A percentile compares a stretch with the other conserved stretches of the same genome.
phyloP scores from a whole-genome alignment of 2,797 vertebrate genomes.

The Ataeniobius toweri region DNA sequence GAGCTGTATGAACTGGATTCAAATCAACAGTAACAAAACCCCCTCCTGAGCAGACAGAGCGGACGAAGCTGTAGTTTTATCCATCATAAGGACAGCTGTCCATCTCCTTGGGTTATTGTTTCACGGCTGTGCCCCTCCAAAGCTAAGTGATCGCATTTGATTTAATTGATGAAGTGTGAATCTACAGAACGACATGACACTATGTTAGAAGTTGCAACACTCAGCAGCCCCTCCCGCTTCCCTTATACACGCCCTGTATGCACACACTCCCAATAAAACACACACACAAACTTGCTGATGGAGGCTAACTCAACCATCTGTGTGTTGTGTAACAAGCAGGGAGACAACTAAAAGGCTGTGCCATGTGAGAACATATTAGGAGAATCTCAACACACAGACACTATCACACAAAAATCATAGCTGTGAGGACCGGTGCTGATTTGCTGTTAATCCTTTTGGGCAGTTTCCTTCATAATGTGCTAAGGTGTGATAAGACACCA shows the following conservation, averaged over 20 bases:
- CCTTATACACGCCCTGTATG: neutral
- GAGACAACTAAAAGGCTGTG: slow-evolving; percentile 46
- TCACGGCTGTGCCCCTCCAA: slow-evolving; percentile 33
- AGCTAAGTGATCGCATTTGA: slow-evolving; percentile 60
- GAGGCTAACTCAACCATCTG: slow-evolving; percentile 77
- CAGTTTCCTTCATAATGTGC: slow-evolving; percentile 22
- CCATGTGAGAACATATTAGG: slow-evolving; percentile 51
- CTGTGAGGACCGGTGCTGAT: slow-evolving; percentile 37
- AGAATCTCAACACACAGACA: slow-evolving; percentile 11
- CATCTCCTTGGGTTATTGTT: slow-evolving; percentile 43
- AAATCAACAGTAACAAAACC: slow-evolving; percentile 49
- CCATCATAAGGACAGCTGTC: slow-evolving; percentile 23
- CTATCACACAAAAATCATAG: slow-evolving; percentile 23
- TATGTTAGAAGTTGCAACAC: slow-evolving; percentile 48
- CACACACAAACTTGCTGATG: slow-evolving; percentile 58
- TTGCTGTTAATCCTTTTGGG: slow-evolving; percentile 32
- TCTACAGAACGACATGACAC: slow-evolving; percentile 66
- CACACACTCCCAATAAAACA: slow-evolving; percentile 27
- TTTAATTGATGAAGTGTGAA: slow-evolving; percentile 68
- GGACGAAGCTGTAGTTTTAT: slow-evolving; percentile 31
- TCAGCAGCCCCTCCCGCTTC: slow-evolving; percentile 50
- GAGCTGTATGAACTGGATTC: slow-evolving; percentile 55
- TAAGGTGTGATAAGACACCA: slow-evolving; percentile 33
- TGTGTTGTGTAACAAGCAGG: slow-evolving; percentile 65
- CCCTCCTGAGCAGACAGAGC: slow-evolving; percentile 18